Evolutionary conservation across 2,888 invertebrate genomes (phyloP).

Genomic region (Ennomos quercinarius): DNA sequence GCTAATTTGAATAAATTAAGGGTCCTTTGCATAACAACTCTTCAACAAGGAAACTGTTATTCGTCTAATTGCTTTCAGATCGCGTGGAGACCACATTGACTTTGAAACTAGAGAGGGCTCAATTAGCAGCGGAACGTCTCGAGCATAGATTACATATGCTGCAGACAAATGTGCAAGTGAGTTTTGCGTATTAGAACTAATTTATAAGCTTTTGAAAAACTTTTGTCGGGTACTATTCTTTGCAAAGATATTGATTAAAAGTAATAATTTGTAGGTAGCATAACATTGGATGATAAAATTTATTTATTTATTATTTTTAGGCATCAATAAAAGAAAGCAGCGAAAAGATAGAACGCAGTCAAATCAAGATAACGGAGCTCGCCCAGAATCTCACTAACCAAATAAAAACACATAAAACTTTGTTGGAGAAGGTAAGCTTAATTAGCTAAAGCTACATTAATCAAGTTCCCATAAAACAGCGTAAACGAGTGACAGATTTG

Average conservation of each 20-base stretch:
- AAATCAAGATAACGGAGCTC: conserved; percentile 68
- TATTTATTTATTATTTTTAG: conserved; percentile 55
- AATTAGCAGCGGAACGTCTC: conserved; percentile 79
- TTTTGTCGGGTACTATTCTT: no score
- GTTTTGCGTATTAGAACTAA: conserved; percentile 21
- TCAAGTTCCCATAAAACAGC: conserved; percentile 33
- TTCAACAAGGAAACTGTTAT: conserved; percentile 54
- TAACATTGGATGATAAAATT: no score
- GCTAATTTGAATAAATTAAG: conserved; percentile 57
- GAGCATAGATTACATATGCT: conserved; percentile 79
- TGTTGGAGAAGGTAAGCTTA: conserved; percentile 73
- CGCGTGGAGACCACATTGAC: conserved; percentile 77
- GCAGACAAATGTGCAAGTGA: conserved; percentile 74
- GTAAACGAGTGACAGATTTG: conserved; percentile 39
- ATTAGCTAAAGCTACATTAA: conserved; percentile 30
- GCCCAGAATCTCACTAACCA: conserved; percentile 73
- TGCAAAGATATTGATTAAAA: no score
- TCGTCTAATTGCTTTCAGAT: conserved; percentile 66
- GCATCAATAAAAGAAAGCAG: conserved; percentile 75
- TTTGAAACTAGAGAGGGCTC: conserved; percentile 76
- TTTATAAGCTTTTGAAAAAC: not conserved
- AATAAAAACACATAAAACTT: conserved; percentile 66
- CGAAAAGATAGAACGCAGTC: conserved; percentile 71
- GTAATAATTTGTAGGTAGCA: no score
- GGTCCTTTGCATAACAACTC: conserved; percentile 44